Conservation (phyloP, 1,140 invertebrate species). For the Diprion similis region DNA sequence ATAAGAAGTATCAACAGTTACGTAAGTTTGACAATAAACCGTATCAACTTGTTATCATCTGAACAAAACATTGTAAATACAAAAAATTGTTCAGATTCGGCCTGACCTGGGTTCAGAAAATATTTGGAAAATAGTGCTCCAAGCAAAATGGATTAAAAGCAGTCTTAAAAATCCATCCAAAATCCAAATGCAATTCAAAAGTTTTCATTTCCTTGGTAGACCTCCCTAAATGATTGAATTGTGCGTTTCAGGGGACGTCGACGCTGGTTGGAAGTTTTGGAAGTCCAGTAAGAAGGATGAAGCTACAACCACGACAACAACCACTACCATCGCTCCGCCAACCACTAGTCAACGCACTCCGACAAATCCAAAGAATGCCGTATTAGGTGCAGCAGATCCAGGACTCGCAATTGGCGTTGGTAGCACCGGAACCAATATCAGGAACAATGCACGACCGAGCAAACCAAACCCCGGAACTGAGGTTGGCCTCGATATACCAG, state of each 20-base stretch:
- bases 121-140: no score
- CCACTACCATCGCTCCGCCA: conserved; percentile 8
- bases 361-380: conserved; percentile 27
- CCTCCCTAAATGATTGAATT: no score
- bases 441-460: conserved; percentile 34
- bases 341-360: conserved; percentile 3
- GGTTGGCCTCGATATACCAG: conserved; percentile 45
- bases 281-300: conserved; percentile 43
- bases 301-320: conserved; percentile 20
- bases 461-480: conserved; percentile 52
- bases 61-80: no score
- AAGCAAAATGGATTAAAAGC: no score
- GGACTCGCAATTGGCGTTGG: conserved; percentile 41
- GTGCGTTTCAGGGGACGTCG: conserved; percentile 31
- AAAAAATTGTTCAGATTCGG: no score
- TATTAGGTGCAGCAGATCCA: conserved; percentile 37
- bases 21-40: no score
- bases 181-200: no score
- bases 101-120: no score
- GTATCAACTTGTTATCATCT: no score
- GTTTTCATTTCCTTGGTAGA: no score
- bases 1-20: no score
- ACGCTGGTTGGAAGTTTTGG: conserved; percentile 54
- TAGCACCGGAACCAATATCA: conserved; percentile 32
- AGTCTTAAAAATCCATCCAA: no score